Percentiles rank a stretch among this genome's conserved stretches.
Conservation (phyloP, 2,888 invertebrate species). For the Tipula confusa region DNA sequence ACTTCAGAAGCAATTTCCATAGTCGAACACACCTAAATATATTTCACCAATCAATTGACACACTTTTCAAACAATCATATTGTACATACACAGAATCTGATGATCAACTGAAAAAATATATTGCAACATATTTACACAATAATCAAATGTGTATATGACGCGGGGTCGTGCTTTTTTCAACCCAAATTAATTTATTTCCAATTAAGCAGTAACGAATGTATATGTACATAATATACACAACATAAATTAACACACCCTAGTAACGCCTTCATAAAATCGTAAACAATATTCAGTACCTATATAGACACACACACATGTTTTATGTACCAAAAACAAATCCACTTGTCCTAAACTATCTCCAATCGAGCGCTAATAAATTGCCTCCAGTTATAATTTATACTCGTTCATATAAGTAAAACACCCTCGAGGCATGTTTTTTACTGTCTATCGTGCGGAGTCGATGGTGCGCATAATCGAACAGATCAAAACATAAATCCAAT, state of each 20-base stretch:
- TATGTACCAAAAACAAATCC: not conserved
- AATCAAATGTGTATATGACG: not conserved
- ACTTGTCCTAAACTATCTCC: not conserved
- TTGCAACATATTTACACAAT: not conserved
- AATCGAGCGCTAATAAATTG: not conserved
- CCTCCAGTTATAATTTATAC: not conserved
- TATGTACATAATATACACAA: not conserved
- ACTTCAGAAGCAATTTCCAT: too few species aligned
- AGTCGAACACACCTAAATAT: too few species aligned
- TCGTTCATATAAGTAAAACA: not conserved
- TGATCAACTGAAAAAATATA: not conserved
- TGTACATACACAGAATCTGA: not conserved
- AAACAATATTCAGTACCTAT: too few species aligned
- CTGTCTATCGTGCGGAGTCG: not conserved
- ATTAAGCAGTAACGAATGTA: not conserved
- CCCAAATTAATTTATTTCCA: slow-evolving; percentile 6
- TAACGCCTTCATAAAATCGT: not conserved
- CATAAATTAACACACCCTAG: not conserved
- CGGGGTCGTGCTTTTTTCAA: not conserved
- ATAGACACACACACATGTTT: not conserved
- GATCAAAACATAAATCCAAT: not conserved
- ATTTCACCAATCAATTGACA: not conserved
- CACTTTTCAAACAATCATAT: not conserved
- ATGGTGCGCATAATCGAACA: not conserved
- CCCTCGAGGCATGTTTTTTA: not conserved